These are phyloP conservation scores for Anastatus disparis DNA, from an alignment of 1,140 invertebrate species.

Conservation along the genomic window DNA sequence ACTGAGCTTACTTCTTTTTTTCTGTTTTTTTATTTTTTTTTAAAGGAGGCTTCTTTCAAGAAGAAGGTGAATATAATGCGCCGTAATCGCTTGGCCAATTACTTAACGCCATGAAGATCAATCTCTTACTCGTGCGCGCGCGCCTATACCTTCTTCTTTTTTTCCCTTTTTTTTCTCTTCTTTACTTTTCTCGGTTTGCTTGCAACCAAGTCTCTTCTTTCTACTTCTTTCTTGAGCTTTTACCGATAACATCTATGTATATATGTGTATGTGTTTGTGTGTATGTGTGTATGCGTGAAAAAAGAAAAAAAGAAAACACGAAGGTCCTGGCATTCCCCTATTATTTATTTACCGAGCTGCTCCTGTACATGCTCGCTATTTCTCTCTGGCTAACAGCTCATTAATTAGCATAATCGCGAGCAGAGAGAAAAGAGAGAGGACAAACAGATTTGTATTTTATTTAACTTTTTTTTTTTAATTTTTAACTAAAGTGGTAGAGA, in stretches of 20 bases:
- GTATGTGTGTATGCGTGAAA: no score
- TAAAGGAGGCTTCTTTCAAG: no score
- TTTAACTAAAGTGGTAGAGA: no score
- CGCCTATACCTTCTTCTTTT: no score
- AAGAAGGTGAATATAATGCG: conserved; percentile 64
- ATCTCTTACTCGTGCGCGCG: conserved; percentile 44
- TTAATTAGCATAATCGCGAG: conserved; percentile 40
- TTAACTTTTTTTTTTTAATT: no score
- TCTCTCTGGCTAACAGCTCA: conserved; percentile 47
- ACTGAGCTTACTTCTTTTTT: neutral
- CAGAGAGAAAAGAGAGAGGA: no score
- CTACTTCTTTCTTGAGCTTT: conserved; percentile 43
- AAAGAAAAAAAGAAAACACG: neutral
- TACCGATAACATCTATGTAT: conserved; percentile 46
- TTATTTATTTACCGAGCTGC: conserved; percentile 32
- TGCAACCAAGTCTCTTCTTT: no score
- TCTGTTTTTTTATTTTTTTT: no score
- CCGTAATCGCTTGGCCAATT: conserved; percentile 64
- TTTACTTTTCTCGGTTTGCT: no score
- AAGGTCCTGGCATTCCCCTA: conserved; percentile 39
- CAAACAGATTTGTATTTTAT: no score
- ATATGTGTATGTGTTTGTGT: no score
- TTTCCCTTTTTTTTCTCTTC: no score
- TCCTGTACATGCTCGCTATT: conserved; percentile 63
- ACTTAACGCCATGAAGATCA: conserved; percentile 64